A percentile compares a stretch with the other conserved stretches of the same genome.
These are phyloP conservation scores for Mormyrops boulengeri DNA, from an alignment of 2,797 vertebrate genomes.

Conservation along the genomic window DNA sequence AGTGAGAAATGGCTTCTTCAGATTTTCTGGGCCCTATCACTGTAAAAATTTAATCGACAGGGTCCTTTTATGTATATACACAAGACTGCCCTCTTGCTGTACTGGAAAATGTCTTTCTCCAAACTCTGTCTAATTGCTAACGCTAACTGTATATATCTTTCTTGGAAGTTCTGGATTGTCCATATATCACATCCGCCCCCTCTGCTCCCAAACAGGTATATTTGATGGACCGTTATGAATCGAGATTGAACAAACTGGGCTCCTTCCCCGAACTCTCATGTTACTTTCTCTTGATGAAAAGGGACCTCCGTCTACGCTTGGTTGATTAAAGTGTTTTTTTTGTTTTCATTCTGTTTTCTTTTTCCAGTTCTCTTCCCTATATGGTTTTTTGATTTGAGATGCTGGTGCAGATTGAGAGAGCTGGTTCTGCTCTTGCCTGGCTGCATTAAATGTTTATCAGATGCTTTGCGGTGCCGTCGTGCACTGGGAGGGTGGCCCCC, in stretches of 20 bases:
- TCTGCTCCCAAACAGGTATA: conserved; percentile 8
- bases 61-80: not conserved
- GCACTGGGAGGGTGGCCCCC: not conserved
- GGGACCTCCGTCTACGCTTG: conserved; percentile 13
- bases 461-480: not conserved
- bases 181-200: not conserved
- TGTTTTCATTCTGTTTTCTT: not conserved
- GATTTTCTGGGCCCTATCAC: not conserved
- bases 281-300: conserved; percentile 21
- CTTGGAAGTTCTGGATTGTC: conserved; percentile 21
- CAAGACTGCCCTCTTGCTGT: not conserved
- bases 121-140: not conserved
- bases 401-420: not conserved
- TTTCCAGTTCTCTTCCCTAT: conserved; percentile 16
- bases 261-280: not conserved
- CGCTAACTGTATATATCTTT: not conserved
- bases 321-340: conserved; percentile 20
- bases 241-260: conserved; percentile 18
- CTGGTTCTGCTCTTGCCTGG: not conserved
- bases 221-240: conserved; percentile 24
- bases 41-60: not conserved
- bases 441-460: not conserved
- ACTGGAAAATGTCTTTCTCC: not conserved
- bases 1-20: not conserved
- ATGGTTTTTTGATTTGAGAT: not conserved